These are phyloP conservation scores for Psix sp. DNA, from an alignment of 1,140 invertebrate species.

Conservation along the genomic window DNA sequence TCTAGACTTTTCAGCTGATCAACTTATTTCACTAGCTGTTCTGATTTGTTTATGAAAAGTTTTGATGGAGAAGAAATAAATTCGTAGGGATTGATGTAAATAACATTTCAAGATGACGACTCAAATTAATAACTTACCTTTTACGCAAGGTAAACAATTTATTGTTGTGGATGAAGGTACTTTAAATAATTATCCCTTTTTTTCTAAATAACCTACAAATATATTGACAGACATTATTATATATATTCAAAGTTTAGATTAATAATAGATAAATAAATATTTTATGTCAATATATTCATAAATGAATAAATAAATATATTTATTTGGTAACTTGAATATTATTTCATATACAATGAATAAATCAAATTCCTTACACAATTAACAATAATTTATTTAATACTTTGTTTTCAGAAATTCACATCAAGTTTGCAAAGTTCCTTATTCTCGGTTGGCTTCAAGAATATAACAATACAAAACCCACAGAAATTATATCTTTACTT, in stretches of 20 bases:
- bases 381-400: slow-evolving; percentile 1
- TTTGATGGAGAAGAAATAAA: too few relatives aligned
- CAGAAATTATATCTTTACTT: slow-evolving; percentile 57
- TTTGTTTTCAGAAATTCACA: slow-evolving; percentile 58
- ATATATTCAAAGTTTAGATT: not conserved
- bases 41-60: too few relatives aligned
- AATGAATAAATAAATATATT: too few relatives aligned
- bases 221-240: slow-evolving; percentile 6
- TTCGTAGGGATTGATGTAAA: too few relatives aligned
- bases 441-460: slow-evolving; percentile 69
- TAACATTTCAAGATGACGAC: not conserved
- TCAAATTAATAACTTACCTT: slow-evolving; percentile 20
- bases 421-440: slow-evolving; percentile 59
- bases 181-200: too few relatives aligned
- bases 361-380: too few relatives aligned
- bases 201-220: slow-evolving; percentile 13
- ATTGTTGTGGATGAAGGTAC: slow-evolving; percentile 24
- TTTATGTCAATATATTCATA: not conserved
- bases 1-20: too few relatives aligned
- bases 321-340: too few relatives aligned
- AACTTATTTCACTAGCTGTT: too few relatives aligned
- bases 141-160: slow-evolving; percentile 2
- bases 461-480: slow-evolving; percentile 47
- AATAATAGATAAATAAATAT: slow-evolving; percentile 6
- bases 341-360: too few relatives aligned